phyloP scores from a whole-genome alignment of 2,888 invertebrate genomes.

The Pseudococcus viburni region DNA sequence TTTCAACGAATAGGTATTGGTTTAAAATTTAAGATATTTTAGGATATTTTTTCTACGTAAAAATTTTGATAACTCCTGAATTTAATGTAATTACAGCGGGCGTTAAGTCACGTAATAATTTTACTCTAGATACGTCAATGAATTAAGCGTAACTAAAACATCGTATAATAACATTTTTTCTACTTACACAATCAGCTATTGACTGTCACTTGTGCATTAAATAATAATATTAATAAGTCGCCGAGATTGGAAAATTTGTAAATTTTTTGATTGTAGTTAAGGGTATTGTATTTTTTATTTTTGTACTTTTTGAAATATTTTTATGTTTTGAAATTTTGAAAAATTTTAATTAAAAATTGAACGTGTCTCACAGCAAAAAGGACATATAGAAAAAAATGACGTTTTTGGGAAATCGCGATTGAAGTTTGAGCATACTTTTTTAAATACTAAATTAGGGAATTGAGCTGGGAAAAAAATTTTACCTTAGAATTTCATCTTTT shows the following conservation, averaged over 20 bases:
- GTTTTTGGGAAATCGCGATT: too few species aligned
- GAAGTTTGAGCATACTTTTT: too few species aligned
- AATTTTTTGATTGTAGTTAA: background rate
- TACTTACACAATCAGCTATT: constrained; percentile 43
- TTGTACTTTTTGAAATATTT: background rate
- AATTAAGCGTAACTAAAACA: constrained; percentile 57
- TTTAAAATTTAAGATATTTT: background rate
- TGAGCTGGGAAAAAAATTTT: too few species aligned
- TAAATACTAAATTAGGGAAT: too few species aligned
- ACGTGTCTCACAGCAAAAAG: too few species aligned
- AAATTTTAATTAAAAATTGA: too few species aligned
- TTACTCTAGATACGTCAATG: constrained; percentile 54
- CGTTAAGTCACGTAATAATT: constrained; percentile 57
- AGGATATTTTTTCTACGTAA: background rate
- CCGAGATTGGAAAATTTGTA: background rate
- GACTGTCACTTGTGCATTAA: constrained; percentile 25
- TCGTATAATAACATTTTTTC: constrained; percentile 58
- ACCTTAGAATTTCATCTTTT: too few species aligned
- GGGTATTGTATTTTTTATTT: background rate
- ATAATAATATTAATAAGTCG: constrained; percentile 28
- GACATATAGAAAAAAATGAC: too few species aligned
- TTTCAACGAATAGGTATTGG: background rate
- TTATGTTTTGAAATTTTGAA: background rate
- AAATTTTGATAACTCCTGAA: constrained; percentile 54
- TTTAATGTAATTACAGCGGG: constrained; percentile 50